Evolutionary conservation across 2,797 vertebrate species (phyloP).

Genomic region (Coluber constrictor): DNA sequence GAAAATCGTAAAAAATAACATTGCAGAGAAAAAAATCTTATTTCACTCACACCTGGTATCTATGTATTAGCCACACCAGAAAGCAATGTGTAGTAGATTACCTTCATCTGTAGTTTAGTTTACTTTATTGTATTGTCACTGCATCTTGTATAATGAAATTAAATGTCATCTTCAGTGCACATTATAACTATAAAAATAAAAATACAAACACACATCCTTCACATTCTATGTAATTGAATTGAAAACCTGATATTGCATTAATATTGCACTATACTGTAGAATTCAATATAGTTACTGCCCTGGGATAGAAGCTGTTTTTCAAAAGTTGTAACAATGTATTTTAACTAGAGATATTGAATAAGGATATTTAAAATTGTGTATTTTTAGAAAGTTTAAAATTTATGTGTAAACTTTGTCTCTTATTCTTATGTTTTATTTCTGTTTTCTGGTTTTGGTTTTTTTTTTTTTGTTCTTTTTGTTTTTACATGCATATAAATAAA

Average conservation of each 20-base stretch:
- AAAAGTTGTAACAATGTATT: neutral
- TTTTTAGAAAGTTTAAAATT: neutral
- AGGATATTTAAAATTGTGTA: neutral
- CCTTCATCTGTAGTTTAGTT: neutral
- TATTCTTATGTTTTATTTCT: neutral
- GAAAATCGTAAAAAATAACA: neutral
- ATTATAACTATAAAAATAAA: too few species aligned
- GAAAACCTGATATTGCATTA: too few species aligned
- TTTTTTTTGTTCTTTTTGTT: neutral
- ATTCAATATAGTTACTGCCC: too few species aligned
- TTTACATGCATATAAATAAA: neutral
- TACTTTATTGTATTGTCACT: too few species aligned
- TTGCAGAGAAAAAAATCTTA: neutral
- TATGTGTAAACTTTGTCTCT: neutral
- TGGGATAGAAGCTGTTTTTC: too few species aligned
- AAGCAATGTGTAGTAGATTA: neutral
- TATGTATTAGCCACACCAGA: neutral
- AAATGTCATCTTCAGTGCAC: too few species aligned
- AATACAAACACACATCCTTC: too few species aligned
- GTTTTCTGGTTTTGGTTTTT: neutral
- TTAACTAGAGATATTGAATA: neutral
- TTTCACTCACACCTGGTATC: neutral
- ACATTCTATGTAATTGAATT: too few species aligned
- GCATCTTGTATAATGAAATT: too few species aligned
- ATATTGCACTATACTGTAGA: too few species aligned